Evolutionary conservation across 2,888 invertebrate species (phyloP), one percentile per base, ranked within the genome.

Genomic region (Anticlea derivata): DNA sequence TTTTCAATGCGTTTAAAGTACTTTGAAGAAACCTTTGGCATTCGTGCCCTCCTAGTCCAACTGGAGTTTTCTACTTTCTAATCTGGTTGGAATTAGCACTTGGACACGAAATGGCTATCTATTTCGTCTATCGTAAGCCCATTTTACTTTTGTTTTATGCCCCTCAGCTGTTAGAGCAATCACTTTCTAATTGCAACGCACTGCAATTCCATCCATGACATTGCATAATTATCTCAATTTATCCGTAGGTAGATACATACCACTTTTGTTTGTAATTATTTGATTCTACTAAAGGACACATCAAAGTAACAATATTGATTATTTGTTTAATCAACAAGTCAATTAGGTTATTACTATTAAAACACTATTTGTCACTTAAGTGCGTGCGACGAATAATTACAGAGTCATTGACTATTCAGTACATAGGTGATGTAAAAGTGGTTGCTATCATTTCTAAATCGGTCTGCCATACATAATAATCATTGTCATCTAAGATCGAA

Each of bases 11-110:
- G 30, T 29, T 47, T 55, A 50, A 56, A 58, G n/a, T 55, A 58
- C 51, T 61, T 61, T 49, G 56, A 31, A 31, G 22, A 31, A 52
- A 43, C 41, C 57, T 69, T 62, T 65, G 55, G 67, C 58, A 67
- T 68, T 63, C 61, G 17, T 69, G 73, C 75, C 78, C 75, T 77
- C 65, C n/a, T n/a, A n/a, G n/a, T n/a, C n/a, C 62, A 69, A 60
- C 66, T 61, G 61, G 63, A 60, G 65, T 69, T 83, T 83, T 84
- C 83, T 75, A 83, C 87, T 87, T 88, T 87, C 87, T 86, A 87
- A 83, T 83, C 78, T 79, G 70, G 71, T 70, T 64, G 72, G 75
- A 70, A 78, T 82, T 79, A 78, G 75, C 76, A 75, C 64, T 75
- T 73, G 78, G 71, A 73, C 76, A 75, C 75, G 76, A 82, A 73